Conservation (phyloP, 2,797 vertebrate genomes). For the Acipenser ruthenus region DNA sequence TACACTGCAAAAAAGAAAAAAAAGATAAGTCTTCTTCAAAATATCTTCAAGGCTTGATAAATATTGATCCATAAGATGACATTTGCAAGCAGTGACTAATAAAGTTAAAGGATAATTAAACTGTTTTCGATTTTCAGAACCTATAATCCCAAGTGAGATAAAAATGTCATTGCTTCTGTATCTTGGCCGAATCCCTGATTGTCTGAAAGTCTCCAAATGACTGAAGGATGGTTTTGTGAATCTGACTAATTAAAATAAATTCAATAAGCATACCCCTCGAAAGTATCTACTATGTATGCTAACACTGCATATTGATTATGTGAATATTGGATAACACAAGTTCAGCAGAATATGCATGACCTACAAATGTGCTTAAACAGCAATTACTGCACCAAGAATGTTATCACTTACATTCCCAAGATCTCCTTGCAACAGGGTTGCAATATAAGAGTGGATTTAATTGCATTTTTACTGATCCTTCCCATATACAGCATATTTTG, state of each 20-base stretch:
- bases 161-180: slow-evolving; percentile 15
- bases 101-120: slow-evolving; percentile 7
- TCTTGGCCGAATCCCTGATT: slow-evolving; percentile 15
- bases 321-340: slow-evolving; percentile 27
- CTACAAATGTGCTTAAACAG: slow-evolving; percentile 26
- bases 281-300: slow-evolving; percentile 17
- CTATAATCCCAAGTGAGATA: background rate
- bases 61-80: slow-evolving; percentile 4
- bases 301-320: slow-evolving; percentile 26
- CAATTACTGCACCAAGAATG: slow-evolving; percentile 14
- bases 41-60: background rate
- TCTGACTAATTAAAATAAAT: slow-evolving; percentile 25
- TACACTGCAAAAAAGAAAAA: background rate
- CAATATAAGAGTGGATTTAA: background rate
- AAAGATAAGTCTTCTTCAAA: background rate
- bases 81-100: slow-evolving; percentile 1
- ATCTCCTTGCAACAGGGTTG: slow-evolving; percentile 1
- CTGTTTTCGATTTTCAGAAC: background rate
- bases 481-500: background rate
- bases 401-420: slow-evolving; percentile 8
- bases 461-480: slow-evolving; percentile 5
- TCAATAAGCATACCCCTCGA: slow-evolving; percentile 12
- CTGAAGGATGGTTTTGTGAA: slow-evolving; percentile 24
- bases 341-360: slow-evolving; percentile 27
- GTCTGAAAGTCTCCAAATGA: slow-evolving; percentile 21